phyloP scores from a whole-genome alignment of 2,888 invertebrate genomes.

The Cerceris rybyensis region DNA sequence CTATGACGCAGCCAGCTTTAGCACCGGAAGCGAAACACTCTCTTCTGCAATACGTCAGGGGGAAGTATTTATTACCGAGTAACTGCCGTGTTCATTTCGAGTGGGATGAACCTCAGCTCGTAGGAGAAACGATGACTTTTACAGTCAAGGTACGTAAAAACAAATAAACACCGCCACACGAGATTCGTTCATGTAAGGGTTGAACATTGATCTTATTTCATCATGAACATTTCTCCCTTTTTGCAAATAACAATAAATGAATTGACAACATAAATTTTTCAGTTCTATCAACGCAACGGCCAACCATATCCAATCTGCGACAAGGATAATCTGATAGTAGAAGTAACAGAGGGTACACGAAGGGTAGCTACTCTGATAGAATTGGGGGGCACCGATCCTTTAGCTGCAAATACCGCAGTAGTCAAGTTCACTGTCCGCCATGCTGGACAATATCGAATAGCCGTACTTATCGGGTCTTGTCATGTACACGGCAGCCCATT shows the following conservation, averaged over 20 bases:
- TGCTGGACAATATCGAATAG: slow-evolving; percentile 94
- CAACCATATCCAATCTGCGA: slow-evolving; percentile 97
- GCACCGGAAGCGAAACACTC: slow-evolving; percentile 96
- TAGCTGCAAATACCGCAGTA: slow-evolving; percentile 92
- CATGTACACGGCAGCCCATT: slow-evolving; percentile 94
- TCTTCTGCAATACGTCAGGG: slow-evolving; percentile 94
- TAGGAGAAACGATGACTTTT: slow-evolving; percentile 96
- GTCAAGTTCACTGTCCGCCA: slow-evolving; percentile 96
- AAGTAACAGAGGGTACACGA: slow-evolving; percentile 92
- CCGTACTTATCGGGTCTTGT: slow-evolving; percentile 91
- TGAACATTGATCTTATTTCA: too few relatives aligned
- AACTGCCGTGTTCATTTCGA: slow-evolving; percentile 94
- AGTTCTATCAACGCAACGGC: slow-evolving; percentile 96
- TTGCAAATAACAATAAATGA: too few relatives aligned
- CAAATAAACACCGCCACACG: background rate
- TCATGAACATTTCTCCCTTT: too few relatives aligned
- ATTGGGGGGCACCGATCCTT: slow-evolving; percentile 92
- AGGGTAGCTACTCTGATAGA: slow-evolving; percentile 93
- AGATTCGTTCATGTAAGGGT: background rate
- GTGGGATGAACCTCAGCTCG: slow-evolving; percentile 94
- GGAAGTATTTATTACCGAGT: slow-evolving; percentile 93
- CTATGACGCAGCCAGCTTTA: slow-evolving; percentile 94
- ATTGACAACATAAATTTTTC: slow-evolving; percentile 64
- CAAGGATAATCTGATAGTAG: slow-evolving; percentile 93
- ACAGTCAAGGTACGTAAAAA: slow-evolving; percentile 85